phyloP scores from a whole-genome alignment of 1,140 invertebrate genomes.

The Drosophila suzukii region DNA sequence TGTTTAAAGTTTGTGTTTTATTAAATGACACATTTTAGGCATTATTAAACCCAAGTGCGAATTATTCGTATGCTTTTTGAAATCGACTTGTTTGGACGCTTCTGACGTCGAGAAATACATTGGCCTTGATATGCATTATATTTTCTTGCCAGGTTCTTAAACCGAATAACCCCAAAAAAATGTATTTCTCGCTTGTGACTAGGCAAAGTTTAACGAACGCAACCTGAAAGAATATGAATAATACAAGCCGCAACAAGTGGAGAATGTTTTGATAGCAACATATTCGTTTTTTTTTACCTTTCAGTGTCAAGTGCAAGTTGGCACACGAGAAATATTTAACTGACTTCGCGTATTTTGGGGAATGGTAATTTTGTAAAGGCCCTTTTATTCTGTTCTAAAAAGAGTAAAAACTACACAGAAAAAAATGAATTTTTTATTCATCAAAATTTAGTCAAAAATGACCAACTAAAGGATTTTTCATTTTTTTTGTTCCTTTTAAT shows the following conservation, averaged over 20 bases:
- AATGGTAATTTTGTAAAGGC: too few species aligned
- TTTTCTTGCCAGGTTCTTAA: slow-evolving; percentile 41
- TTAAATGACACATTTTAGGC: background rate
- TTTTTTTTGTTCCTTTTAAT: too few species aligned
- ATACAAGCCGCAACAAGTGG: slow-evolving; percentile 32
- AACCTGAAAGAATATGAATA: slow-evolving; percentile 11
- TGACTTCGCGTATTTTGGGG: background rate
- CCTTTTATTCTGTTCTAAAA: too few species aligned
- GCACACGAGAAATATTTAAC: background rate
- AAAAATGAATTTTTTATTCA: too few species aligned
- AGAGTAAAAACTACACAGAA: too few species aligned
- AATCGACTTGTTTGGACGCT: background rate
- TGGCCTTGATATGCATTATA: slow-evolving; percentile 36
- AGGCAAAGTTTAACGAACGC: slow-evolving; percentile 53
- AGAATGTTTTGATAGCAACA: slow-evolving; percentile 18
- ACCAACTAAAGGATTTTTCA: too few species aligned
- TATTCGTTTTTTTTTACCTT: background rate
- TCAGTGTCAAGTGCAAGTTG: background rate
- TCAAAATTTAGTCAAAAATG: too few species aligned
- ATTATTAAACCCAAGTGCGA: slow-evolving; percentile 1
- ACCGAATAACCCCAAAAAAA: slow-evolving; percentile 25
- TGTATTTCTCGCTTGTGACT: slow-evolving; percentile 22
- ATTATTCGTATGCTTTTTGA: slow-evolving; percentile 7
- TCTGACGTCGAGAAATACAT: slow-evolving; percentile 4
- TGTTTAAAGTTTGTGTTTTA: background rate